These are phyloP conservation scores for Zosterops japonicus DNA, from an alignment of 2,113 vertebrate genomes.

Conservation along the genomic window DNA sequence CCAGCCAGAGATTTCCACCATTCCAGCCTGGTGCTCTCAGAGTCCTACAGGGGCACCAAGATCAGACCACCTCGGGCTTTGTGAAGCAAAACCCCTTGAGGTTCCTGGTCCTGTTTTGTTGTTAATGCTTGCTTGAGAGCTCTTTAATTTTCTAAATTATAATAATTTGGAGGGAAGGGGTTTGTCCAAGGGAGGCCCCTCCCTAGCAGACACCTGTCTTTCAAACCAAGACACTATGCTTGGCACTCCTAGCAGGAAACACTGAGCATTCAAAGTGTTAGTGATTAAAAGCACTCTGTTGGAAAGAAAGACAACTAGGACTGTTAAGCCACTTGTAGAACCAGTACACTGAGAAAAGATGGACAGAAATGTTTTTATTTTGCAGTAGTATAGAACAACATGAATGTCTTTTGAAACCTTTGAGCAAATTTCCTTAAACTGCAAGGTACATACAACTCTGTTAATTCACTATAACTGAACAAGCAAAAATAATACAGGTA, in stretches of 20 bases:
- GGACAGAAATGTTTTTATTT: slow-evolving; percentile 54
- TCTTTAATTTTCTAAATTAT: too few species aligned
- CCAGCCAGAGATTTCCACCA: too few species aligned
- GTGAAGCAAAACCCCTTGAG: too few species aligned
- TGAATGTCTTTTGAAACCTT: slow-evolving; percentile 1
- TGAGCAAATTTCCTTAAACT: background rate
- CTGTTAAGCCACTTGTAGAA: background rate
- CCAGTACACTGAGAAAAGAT: background rate
- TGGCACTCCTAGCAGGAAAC: background rate
- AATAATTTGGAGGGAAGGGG: too few species aligned
- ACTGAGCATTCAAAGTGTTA: background rate
- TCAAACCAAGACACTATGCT: too few species aligned
- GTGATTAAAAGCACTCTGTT: background rate
- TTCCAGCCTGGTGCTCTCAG: too few species aligned
- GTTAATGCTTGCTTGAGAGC: too few species aligned
- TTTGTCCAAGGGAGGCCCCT: too few species aligned
- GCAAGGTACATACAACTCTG: background rate
- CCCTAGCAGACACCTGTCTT: too few species aligned
- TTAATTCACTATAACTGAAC: background rate
- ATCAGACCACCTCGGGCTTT: too few species aligned
- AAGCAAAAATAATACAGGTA: background rate
- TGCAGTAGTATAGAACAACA: background rate
- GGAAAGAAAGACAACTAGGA: background rate
- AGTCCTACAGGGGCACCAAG: too few species aligned
- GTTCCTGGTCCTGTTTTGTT: too few species aligned